phyloP scores from a whole-genome alignment of 2,888 invertebrate genomes.

The Colletes collaris region DNA sequence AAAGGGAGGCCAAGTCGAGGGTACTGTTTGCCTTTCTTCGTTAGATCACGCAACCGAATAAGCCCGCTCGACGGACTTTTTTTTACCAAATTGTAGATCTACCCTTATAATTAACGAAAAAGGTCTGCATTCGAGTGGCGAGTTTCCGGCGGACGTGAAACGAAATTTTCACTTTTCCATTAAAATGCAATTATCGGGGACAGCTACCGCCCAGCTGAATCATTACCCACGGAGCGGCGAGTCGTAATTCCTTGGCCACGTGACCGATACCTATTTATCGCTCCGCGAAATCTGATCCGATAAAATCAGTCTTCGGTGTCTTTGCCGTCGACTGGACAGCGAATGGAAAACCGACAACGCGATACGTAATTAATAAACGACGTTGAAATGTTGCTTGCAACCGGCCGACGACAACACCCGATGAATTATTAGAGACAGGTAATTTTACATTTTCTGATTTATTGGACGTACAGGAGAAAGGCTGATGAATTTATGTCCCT shows the following conservation, averaged over 20 bases:
- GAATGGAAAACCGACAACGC: conserved; percentile 33
- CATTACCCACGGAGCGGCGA: conserved; percentile 69
- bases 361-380: conserved; percentile 58
- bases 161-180: conserved; percentile 70
- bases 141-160: conserved; percentile 62
- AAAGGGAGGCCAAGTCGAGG: background rate
- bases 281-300: conserved; percentile 57
- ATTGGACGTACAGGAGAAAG: background rate
- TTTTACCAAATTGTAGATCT: background rate
- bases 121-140: too few species aligned
- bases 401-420: conserved; percentile 10
- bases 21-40: background rate
- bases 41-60: too few species aligned
- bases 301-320: conserved; percentile 59
- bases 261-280: conserved; percentile 68
- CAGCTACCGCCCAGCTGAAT: conserved; percentile 46
- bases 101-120: conserved; percentile 1
- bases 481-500: background rate
- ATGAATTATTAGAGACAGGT: conserved; percentile 20
- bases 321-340: conserved; percentile 26
- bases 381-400: conserved; percentile 21
- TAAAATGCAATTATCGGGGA: conserved; percentile 68
- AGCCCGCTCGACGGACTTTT: too few species aligned
- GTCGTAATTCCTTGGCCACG: conserved; percentile 75
- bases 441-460: conserved; percentile 1